A percentile compares a stretch with the other conserved stretches of the same genome.
Conservation (phyloP, 2,797 vertebrate species). For the Sebastes kiyomatsui region DNA sequence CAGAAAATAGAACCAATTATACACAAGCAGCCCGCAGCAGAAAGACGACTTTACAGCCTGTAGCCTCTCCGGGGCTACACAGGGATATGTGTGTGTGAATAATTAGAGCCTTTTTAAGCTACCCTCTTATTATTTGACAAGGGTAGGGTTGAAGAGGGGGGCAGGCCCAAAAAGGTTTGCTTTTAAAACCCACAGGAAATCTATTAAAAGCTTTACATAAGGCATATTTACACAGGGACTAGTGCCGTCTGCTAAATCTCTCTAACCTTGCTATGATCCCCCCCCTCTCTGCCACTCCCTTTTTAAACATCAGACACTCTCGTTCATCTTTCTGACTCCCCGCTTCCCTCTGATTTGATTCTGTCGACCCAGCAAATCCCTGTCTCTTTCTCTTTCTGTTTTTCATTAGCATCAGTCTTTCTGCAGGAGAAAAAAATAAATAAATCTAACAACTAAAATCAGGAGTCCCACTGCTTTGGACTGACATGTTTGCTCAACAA, state of each 20-base stretch:
- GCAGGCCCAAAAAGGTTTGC: conserved; percentile 31
- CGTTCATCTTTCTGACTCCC: conserved; percentile 1
- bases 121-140: conserved; percentile 54
- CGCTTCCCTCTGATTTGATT: conserved; percentile 21
- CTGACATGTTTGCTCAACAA: conserved; percentile 62
- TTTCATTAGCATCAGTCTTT: not conserved
- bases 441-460: not conserved
- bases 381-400: not conserved
- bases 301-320: conserved; percentile 8
- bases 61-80: conserved; percentile 26
- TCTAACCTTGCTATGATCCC: conserved; percentile 29
- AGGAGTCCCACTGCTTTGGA: conserved; percentile 21
- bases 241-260: conserved; percentile 36
- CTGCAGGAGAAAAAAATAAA: not conserved
- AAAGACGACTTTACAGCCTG: conserved; percentile 27
- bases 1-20: conserved; percentile 48
- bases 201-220: conserved; percentile 73
- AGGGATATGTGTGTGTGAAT: conserved; percentile 36
- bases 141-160: conserved; percentile 3
- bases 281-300: not conserved
- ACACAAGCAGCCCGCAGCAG: conserved; percentile 5
- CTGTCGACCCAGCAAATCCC: not conserved
- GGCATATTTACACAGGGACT: conserved; percentile 63
- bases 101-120: conserved; percentile 59
- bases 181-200: conserved; percentile 70